phyloP scores from a whole-genome alignment of 2,797 vertebrate species.

The Scolopax bukidnonensis region DNA sequence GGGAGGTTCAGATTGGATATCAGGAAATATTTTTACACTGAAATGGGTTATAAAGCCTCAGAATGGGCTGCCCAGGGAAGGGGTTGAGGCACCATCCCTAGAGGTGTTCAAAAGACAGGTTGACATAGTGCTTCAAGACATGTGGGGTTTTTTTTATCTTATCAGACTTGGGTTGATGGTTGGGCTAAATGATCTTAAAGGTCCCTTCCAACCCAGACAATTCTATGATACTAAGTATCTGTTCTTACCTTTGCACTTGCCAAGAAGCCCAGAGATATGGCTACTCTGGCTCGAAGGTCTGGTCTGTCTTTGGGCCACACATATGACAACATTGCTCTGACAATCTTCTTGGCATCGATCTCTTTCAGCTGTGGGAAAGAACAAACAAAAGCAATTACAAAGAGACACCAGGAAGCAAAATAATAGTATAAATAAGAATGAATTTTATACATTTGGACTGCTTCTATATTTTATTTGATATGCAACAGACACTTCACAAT shows the following conservation, averaged over 20 bases:
- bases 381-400: neutral
- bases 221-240: neutral
- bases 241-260: constrained; percentile 90
- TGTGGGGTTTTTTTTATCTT: no score
- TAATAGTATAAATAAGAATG: neutral
- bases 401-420: neutral
- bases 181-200: no score
- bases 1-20: no score
- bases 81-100: no score
- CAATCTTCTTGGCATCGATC: constrained; percentile 87
- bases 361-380: constrained; percentile 86
- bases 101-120: no score
- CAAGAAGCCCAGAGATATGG: constrained; percentile 88
- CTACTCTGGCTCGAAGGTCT: constrained; percentile 91
- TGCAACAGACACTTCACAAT: neutral
- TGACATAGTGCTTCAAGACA: no score
- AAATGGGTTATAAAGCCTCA: no score
- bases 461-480: neutral
- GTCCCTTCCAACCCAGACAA: no score
- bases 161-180: no score
- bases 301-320: constrained; percentile 96
- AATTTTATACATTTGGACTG: neutral
- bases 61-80: no score
- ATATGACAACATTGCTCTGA: constrained; percentile 92
- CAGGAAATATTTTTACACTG: no score